These are phyloP conservation scores for Ptycholaimellus sp. DNA, from an alignment of 2,888 invertebrate genomes.

Conservation along the genomic window DNA sequence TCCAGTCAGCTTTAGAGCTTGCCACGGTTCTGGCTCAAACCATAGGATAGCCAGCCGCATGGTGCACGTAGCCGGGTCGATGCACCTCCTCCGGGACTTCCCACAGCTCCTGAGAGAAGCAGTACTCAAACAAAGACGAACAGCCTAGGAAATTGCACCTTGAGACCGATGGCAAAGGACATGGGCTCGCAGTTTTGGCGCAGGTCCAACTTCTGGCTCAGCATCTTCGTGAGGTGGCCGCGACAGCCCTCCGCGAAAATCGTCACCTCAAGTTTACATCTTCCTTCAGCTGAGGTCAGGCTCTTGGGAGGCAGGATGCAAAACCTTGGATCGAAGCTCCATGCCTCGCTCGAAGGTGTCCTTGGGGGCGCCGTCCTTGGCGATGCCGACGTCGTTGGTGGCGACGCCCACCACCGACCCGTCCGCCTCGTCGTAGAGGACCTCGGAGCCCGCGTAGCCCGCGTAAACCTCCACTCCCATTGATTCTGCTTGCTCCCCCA, in stretches of 20 bases:
- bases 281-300: too few species aligned
- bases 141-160: too few species aligned
- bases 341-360: slow-evolving; percentile 63
- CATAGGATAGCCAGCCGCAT: too few species aligned
- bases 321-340: slow-evolving; percentile 85
- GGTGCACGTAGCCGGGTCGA: slow-evolving; percentile 71
- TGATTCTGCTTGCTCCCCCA: slow-evolving; percentile 77
- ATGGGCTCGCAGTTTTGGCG: slow-evolving; percentile 58
- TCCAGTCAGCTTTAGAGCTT: slow-evolving; percentile 2
- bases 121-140: too few species aligned
- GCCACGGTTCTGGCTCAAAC: too few species aligned
- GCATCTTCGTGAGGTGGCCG: slow-evolving; percentile 70
- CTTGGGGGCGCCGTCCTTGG: slow-evolving; percentile 84
- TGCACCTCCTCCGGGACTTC: slow-evolving; percentile 69
- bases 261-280: too few species aligned
- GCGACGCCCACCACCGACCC: slow-evolving; percentile 29
- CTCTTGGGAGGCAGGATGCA: too few species aligned
- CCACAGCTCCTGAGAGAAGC: slow-evolving; percentile 88
- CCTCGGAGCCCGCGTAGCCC: slow-evolving; percentile 50
- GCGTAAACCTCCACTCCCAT: slow-evolving; percentile 78
- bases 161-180: slow-evolving; percentile 68
- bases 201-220: slow-evolving; percentile 52
- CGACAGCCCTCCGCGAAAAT: slow-evolving; percentile 91
- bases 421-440: slow-evolving; percentile 60
- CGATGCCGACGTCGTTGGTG: slow-evolving; percentile 85